A percentile compares a stretch with the other conserved stretches of the same genome.
These are phyloP conservation scores for Drosophila buzzatii DNA, from an alignment of 2,888 invertebrate species.

Conservation along the genomic window DNA sequence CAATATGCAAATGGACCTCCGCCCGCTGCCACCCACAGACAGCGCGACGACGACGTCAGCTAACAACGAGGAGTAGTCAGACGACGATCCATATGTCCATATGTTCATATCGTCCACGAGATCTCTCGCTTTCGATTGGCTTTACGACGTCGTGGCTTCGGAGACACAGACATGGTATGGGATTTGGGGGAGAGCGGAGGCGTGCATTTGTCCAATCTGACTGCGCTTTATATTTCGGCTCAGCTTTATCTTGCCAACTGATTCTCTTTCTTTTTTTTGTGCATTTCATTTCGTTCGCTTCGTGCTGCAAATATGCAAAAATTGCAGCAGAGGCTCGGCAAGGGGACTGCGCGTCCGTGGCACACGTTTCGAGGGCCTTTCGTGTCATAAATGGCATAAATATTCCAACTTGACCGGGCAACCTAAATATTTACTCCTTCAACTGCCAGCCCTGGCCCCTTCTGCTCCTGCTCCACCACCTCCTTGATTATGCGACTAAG, in stretches of 20 bases:
- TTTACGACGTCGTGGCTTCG: constrained; percentile 54
- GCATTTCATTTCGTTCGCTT: constrained; percentile 56
- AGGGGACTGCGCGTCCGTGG: constrained; percentile 45
- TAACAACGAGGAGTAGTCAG: constrained; percentile 19
- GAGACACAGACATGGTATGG: constrained; percentile 27
- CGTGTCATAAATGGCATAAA: constrained; percentile 81
- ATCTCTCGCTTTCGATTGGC: constrained; percentile 76
- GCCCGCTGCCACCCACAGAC: constrained; percentile 78
- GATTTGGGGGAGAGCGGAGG: neutral
- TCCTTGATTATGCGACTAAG: constrained; percentile 41
- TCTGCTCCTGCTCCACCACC: neutral
- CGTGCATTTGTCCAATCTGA: constrained; percentile 41
- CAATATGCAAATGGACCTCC: constrained; percentile 73
- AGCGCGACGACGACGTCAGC: constrained; percentile 31
- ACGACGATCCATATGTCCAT: constrained; percentile 65
- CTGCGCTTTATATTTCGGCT: constrained; percentile 61
- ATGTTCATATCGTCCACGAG: constrained; percentile 58
- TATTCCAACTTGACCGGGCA: constrained; percentile 79
- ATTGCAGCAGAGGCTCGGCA: constrained; percentile 50
- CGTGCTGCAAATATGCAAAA: constrained; percentile 82
- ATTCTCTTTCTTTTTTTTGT: constrained; percentile 46
- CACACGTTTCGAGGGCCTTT: constrained; percentile 80
- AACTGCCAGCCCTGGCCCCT: constrained; percentile 6
- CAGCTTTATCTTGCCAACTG: constrained; percentile 65
- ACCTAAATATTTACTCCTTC: constrained; percentile 68